Base-by-base conservation (phyloP, 1,140 invertebrate species). In the Episyrphus balteatus region DNA sequence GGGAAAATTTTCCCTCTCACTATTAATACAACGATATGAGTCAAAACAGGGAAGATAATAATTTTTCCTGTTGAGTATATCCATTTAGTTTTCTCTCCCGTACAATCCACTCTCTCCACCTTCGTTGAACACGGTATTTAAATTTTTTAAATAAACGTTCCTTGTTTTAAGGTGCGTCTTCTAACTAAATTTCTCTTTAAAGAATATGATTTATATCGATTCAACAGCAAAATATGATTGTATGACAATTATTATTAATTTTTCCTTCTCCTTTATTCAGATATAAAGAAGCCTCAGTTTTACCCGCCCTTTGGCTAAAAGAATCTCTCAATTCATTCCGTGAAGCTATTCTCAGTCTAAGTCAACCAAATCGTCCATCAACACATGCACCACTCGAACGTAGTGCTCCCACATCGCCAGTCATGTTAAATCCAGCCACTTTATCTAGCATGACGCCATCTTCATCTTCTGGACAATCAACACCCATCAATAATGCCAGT, bases 231-330 rank as follows among this genome's bases (percentile, higher is more conserved):
- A n/a, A n/a, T n/a, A n/a, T n/a, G n/a, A n/a, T n/a, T n/a, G n/a
- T n/a, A n/a, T n/a, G n/a, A n/a, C n/a, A n/a, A n/a, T n/a, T n/a
- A n/a, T n/a, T n/a, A n/a, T 44, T 42, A 31, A 39, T 15, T 34
- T 33, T 31, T 39, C 26, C 3, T 10, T 44, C 14, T 15, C 33
- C 3, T 14, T 10, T 32, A 46, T 33, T 12, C 36, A 55, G 55
- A 48, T 83, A 83, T 51, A 79, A 74, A 57, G 77, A 80, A 49
- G 73, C 72, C 36, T 70, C 72, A 13, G 75, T 78, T 21, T 77
- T 80, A 14, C 81, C 84, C 48, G 72, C 75, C 3, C 72, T 83
- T 38, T 87, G 85, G 84, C 69, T 86, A 2, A 75, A 80, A 47
- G 77, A 82, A 56, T 77, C 83, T 2, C 70, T 86, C 0, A 74